Percentiles rank a stretch among this genome's conserved stretches.
Conservation (phyloP, 2,888 invertebrate genomes). For the Leptinotarsa tumamoca region DNA sequence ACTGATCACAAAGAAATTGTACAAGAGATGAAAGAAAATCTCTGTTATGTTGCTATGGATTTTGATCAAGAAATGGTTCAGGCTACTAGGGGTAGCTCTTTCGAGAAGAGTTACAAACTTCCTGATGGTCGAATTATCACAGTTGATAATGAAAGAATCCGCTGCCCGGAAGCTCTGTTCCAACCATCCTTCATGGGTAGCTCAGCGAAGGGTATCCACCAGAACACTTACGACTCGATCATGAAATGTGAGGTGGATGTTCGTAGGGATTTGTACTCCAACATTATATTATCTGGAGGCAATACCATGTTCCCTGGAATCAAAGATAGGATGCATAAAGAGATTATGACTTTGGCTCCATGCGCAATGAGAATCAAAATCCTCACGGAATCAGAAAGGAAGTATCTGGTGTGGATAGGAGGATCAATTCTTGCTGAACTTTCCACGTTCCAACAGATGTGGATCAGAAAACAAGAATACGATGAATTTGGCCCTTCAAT, state of each 20-base stretch:
- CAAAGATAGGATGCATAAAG: conserved; percentile 98
- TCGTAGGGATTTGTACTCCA: conserved; percentile 93
- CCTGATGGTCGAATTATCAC: conserved; percentile 93
- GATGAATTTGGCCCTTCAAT: conserved; percentile 97
- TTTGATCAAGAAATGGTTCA: conserved; percentile 97
- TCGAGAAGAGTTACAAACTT: conserved; percentile 93
- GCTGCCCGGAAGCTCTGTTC: conserved; percentile 90
- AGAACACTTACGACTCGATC: conserved; percentile 96
- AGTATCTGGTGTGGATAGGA: conserved; percentile 99
- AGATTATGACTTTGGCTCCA: conserved; percentile 93
- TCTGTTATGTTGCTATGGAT: conserved; percentile 93
- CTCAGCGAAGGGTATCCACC: conserved; percentile 94
- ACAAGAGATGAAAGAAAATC: conserved; percentile 94
- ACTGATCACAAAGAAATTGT: conserved; percentile 95
- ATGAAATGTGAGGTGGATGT: conserved; percentile 98
- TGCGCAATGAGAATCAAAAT: conserved; percentile 95
- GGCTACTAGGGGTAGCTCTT: conserved; percentile 84
- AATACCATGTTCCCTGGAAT: conserved; percentile 97
- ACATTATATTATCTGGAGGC: conserved; percentile 91
- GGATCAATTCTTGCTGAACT: conserved; percentile 96
- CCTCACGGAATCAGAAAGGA: conserved; percentile 96
- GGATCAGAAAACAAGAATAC: conserved; percentile 98
- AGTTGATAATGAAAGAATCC: conserved; percentile 89
- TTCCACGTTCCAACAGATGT: conserved; percentile 93
- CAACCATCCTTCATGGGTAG: conserved; percentile 92